Percentiles rank a stretch among this genome's conserved stretches.
Evolutionary conservation across 1,140 invertebrate species (phyloP).

Genomic region (Aphis craccivora): DNA sequence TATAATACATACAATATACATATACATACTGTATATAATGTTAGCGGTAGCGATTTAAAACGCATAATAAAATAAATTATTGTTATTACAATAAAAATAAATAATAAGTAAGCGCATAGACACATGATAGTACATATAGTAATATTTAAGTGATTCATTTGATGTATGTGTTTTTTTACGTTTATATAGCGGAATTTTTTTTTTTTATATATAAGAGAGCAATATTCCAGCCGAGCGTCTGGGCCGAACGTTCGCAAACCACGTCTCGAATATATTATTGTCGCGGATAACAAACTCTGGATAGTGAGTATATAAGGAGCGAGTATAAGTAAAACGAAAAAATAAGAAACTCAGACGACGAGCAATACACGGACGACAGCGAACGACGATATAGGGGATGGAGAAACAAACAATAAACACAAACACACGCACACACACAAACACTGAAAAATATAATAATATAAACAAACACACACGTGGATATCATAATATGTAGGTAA

Average conservation of each 20-base stretch:
- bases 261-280: neutral
- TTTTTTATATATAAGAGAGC: neutral
- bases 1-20: neutral
- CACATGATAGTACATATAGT: neutral
- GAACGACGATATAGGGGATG: neutral
- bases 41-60: conserved; percentile 30
- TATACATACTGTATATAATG: conserved; percentile 5
- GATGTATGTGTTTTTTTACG: neutral
- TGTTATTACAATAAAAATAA: conserved; percentile 45
- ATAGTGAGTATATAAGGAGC: neutral
- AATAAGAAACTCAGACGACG: neutral
- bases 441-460: conserved; percentile 13
- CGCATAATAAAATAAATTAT: conserved; percentile 47
- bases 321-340: neutral
- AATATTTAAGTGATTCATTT: conserved; percentile 20
- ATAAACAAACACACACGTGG: neutral
- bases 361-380: neutral
- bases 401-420: neutral
- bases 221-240: conserved; percentile 7
- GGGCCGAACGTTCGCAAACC: conserved; percentile 41
- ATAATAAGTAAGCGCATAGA: conserved; percentile 41
- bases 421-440: neutral
- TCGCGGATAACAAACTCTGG: neutral
- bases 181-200: conserved; percentile 3
- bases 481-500: neutral